Base-by-base conservation (phyloP, 2,888 invertebrate species). In the Linhomoeus sp. region DNA sequence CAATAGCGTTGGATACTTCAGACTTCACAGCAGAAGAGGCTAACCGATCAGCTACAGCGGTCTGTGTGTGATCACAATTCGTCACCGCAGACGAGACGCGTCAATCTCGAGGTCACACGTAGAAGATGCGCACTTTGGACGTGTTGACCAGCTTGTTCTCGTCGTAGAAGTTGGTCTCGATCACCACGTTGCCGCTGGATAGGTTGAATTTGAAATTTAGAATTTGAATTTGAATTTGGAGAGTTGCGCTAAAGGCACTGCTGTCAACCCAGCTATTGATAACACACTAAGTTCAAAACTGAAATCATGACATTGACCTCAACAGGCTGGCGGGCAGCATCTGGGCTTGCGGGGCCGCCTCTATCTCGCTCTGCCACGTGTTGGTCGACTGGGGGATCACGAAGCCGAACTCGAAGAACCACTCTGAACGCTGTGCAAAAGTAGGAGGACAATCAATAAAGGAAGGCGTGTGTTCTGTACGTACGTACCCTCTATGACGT, bases 291-390 rank as follows among this genome's bases (percentile, higher is more conserved):
- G 15, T 33, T 33, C 15, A 15, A 15, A 37, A 12, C 7, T 12
- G 29, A 12, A 29, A 29, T 9, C 29, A 12, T 12, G 29, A 12
- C 5, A 29, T 29, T 5, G 9, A 88, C 88, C 87, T 94, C 56
- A 97, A 75, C 51, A 94, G 78, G 67, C 83, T 84, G 5, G 94
- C 90, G n/a, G 97, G 94, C 87, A 99, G 90, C 94, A 97, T 97
- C 71, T 97, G 90, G 46, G 86, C 86, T 68, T 97, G 94, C 0
- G 97, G 94, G 0, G 97, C 94, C 15, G 97, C 94, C 70, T 94
- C 90, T 59, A 97, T 90, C 48, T 88, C 76, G 46, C 87, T 90
- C 68, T 97, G 94, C 97, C 97, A 97, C 15, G 94, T 94, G 68
- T 97, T 97, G 40, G 92, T 94, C 12, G 94, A 94, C 59, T 87